These are phyloP conservation scores for Hydractinia symbiolongicarpus DNA, from an alignment of 30 jellyfish, hydroid and myxozoan genomes.

Conservation along the genomic window DNA sequence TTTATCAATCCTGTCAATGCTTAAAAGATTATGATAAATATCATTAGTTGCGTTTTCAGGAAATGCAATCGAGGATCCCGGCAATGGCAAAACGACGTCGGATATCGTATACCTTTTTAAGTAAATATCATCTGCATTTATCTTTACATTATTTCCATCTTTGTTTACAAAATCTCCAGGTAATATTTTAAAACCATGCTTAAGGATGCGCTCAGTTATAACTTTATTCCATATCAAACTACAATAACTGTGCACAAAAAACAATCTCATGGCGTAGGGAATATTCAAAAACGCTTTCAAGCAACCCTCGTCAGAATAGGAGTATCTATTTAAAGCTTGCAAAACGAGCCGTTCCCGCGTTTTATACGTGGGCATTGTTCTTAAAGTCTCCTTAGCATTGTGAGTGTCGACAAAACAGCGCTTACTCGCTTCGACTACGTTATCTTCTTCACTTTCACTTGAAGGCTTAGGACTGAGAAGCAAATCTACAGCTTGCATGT, in stretches of 20 bases:
- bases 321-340: conserved; percentile 53
- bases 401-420: conserved; percentile 29
- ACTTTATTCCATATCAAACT: conserved; percentile 67
- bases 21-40: conserved; percentile 6
- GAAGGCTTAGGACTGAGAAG: conserved; percentile 44
- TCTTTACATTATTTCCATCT: not conserved
- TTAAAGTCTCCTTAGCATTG: conserved; percentile 38
- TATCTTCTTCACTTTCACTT: conserved; percentile 4
- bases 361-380: conserved; percentile 53
- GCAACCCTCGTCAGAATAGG: conserved; percentile 58
- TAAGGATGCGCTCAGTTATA: conserved; percentile 30
- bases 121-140: conserved; percentile 14
- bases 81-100: conserved; percentile 60
- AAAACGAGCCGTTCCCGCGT: conserved; percentile 48
- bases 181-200: conserved; percentile 22
- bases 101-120: conserved; percentile 4
- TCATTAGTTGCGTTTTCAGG: conserved; percentile 33
- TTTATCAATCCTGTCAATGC: conserved; percentile 27
- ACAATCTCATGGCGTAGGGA: conserved; percentile 44
- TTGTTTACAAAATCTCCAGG: conserved; percentile 48
- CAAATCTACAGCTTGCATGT: conserved; percentile 42
- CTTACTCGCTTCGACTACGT: conserved; percentile 44
- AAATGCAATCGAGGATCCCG: conserved; percentile 38
- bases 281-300: conserved; percentile 38
- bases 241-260: conserved; percentile 77